Evolutionary conservation across 2,113 vertebrate genomes (phyloP), one percentile per base, ranked within the genome.

Genomic region (Acrocephalus arundinaceus): DNA sequence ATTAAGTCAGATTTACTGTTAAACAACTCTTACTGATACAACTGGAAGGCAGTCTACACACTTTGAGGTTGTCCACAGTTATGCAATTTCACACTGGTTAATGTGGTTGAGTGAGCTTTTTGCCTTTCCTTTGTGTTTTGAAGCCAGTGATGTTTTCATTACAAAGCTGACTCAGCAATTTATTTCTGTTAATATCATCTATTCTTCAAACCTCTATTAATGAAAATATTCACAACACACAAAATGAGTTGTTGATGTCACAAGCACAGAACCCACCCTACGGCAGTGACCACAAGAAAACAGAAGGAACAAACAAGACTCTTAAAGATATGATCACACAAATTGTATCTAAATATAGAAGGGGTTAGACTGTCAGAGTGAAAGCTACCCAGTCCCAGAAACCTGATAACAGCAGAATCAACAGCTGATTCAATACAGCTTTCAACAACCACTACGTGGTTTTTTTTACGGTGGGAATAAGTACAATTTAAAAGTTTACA

Each of bases 361-460:
- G 79, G 79, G 57, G 75, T 78, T 72, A 77, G 85, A 37, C 66
- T 91, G 65, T 58, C 82, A 81, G 61, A 72, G 25, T 27, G 37
- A 94, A 94, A 96, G 59, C 14, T 22, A 58, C 70, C 22, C 89
- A 90, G 72, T 35, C 61, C 88, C 55, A 92, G 86, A 43, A 93
- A 96, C 59, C 65, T 73, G 74, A 78, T 76, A 94, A 61, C 22
- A 94, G 54, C 85, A 87, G 62, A 93, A 95, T 76, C 85, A 95
- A 77, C 86, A 93, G 81, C 85, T 93, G 81, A 70, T 96, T 89
- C 87, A 70, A 43, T 0, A 46, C 9, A 89, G 61, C 45, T 88
- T 90, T 91, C 85, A 93, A 93, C 68, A 67, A 30, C 21, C 39
- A 39, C 13, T 13, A 54, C 1, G 0, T 1, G 8, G 6, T n/a